These are phyloP conservation scores for Hypomesus transpacificus DNA, from an alignment of 2,113 vertebrate genomes.

Conservation along the genomic window DNA sequence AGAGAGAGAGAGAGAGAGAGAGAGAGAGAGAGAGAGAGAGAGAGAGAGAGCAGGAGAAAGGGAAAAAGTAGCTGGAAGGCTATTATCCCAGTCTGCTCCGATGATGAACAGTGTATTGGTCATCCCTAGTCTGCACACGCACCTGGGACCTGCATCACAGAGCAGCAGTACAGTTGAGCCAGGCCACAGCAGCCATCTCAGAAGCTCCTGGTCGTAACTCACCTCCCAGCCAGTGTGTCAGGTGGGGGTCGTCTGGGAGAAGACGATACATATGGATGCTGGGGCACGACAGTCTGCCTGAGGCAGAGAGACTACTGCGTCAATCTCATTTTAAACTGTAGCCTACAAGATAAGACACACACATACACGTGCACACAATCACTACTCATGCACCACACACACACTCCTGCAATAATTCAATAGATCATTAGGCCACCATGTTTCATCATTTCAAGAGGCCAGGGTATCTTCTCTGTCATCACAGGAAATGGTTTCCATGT, in stretches of 20 bases:
- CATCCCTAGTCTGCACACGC: constrained; percentile 33
- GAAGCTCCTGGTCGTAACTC: constrained; percentile 23
- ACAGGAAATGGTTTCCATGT: too few species aligned
- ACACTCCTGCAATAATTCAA: neutral
- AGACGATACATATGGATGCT: constrained; percentile 14
- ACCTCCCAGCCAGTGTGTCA: constrained; percentile 13
- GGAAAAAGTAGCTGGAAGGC: constrained; percentile 8
- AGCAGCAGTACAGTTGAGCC: constrained; percentile 7
- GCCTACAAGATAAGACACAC: constrained; percentile 6
- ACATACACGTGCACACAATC: neutral
- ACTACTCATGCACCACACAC: neutral
- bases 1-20: neutral
- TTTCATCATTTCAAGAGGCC: too few species aligned
- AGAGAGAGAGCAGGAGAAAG: neutral
- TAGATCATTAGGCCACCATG: too few species aligned
- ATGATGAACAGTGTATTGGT: constrained; percentile 28
- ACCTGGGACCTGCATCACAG: constrained; percentile 20
- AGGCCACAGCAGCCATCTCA: constrained; percentile 10
- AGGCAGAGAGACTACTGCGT: constrained; percentile 10
- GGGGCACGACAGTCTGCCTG: constrained; percentile 1
- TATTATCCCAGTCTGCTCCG: constrained; percentile 19
- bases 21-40: neutral
- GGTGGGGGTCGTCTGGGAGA: constrained; percentile 14
- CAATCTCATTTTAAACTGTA: constrained; percentile 9
- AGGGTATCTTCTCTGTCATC: too few species aligned